Base-by-base conservation (phyloP, 2,113 vertebrate species). In the Osmerus mordax region DNA sequence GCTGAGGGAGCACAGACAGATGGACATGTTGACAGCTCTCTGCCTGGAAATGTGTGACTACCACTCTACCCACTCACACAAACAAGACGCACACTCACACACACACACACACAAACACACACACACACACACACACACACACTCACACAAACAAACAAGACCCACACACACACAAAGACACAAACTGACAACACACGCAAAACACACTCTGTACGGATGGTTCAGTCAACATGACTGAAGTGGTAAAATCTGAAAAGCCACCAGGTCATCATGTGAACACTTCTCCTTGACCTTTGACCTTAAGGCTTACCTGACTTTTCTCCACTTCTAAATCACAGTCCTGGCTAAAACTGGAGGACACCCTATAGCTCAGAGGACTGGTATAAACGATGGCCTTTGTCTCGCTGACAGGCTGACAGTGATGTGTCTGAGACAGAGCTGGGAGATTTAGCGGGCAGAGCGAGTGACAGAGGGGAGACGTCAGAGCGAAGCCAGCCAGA, bases 281-380 rank as follows among this genome's bases (percentile, higher is more conserved):
- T 41, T 41, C 36, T 41, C 36, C 36, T 72, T 66, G 15, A 47
- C 60, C 32, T n/a, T 5, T 61, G 3, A 41, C 36, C 36, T 32
- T 41, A 4, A 41, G 36, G 5, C 36, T 41, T 41, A 41, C 36
- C 36, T 41, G 4, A 41, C 14, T 6, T 63, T 1, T 13, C 59
- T 6, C n/a, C 14, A 3, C 51, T 65, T 61, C 67, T 77, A 75
- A 79, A 79, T 68, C 78, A 73, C 74, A 4, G 47, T 0, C 52
- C 80, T 14, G 19, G 23, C 72, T 85, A 81, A 86, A 86, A 64
- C 53, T 72, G 74, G 79, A 77, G 52, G 81, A 60, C 21, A 72
- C 63, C 21, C 36, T 0, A 19, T 21, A 13, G 61, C 62, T 64
- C 51, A 4, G 71, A 41, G 71, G 36, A 1, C n/a, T 7, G 15